These are phyloP conservation scores for Netelia fuscicornis DNA, from an alignment of 2,888 invertebrate genomes.

Conservation along the genomic window DNA sequence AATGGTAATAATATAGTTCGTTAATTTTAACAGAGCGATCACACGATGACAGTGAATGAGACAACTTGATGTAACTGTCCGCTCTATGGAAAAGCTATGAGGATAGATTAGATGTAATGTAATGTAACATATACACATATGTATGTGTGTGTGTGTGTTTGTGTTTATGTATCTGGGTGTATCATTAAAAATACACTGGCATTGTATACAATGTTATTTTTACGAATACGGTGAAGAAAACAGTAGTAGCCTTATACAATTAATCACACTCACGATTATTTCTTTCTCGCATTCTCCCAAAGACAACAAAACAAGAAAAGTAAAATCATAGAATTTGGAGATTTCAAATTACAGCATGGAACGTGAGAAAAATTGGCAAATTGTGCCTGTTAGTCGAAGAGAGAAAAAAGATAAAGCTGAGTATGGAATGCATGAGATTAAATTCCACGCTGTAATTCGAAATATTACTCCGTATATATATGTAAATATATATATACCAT, in stretches of 20 bases:
- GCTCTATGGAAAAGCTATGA: slow-evolving; percentile 62
- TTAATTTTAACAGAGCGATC: slow-evolving; percentile 44
- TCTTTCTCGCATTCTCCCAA: slow-evolving; percentile 47
- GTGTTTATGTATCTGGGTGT: slow-evolving; percentile 59
- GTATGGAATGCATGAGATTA: slow-evolving; percentile 6
- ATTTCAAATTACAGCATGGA: slow-evolving; percentile 23
- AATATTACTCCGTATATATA: slow-evolving; percentile 16
- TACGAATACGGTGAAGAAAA: slow-evolving; percentile 63
- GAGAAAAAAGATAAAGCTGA: slow-evolving; percentile 11
- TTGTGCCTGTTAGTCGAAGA: not conserved
- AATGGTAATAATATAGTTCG: slow-evolving; percentile 18
- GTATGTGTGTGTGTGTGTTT: not conserved
- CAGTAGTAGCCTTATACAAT: slow-evolving; percentile 61
- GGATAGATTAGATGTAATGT: slow-evolving; percentile 47
- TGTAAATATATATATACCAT: not conserved
- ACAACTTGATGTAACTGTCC: slow-evolving; percentile 26
- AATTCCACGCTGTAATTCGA: slow-evolving; percentile 10
- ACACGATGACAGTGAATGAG: slow-evolving; percentile 40
- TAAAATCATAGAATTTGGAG: not conserved
- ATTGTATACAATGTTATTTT: slow-evolving; percentile 69
- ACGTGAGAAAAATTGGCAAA: not conserved
- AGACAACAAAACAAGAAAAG: not conserved
- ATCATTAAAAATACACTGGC: slow-evolving; percentile 72
- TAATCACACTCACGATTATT: slow-evolving; percentile 61
- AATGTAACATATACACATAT: slow-evolving; percentile 53